phyloP scores from a whole-genome alignment of 1,140 invertebrate species.

The Anagrus nilaparvatae region DNA sequence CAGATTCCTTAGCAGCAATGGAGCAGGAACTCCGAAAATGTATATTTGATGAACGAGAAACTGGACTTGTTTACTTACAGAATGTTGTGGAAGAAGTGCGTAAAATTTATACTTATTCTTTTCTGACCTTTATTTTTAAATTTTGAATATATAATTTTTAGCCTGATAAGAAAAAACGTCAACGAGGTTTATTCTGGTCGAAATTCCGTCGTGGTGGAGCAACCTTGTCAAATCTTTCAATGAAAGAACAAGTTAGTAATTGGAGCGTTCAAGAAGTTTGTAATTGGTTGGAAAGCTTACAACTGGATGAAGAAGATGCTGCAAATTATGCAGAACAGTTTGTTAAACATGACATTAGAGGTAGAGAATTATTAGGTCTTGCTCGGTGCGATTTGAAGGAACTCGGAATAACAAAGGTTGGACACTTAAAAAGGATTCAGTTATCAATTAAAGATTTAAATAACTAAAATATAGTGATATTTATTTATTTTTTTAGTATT shows the following conservation, averaged over 20 bases:
- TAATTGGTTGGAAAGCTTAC: constrained; percentile 78
- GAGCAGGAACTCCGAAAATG: constrained; percentile 63
- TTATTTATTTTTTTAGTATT: no score
- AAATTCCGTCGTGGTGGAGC: constrained; percentile 42
- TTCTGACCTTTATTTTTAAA: neutral
- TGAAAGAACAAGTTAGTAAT: constrained; percentile 43
- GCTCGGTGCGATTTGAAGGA: constrained; percentile 81
- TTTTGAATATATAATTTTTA: constrained; percentile 22
- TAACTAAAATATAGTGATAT: no score
- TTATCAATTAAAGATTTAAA: constrained; percentile 82
- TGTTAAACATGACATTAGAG: constrained; percentile 81
- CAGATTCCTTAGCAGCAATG: constrained; percentile 51
- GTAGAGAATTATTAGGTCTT: constrained; percentile 75
- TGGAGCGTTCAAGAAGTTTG: constrained; percentile 67
- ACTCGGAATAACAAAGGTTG: constrained; percentile 84
- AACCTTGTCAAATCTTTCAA: neutral
- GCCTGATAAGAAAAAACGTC: constrained; percentile 47
- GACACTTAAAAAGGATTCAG: constrained; percentile 88
- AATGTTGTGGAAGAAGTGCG: constrained; percentile 41
- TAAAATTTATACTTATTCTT: neutral
- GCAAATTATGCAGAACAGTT: constrained; percentile 83
- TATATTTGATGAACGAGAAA: constrained; percentile 47
- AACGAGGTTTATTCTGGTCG: constrained; percentile 49
- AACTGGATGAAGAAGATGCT: constrained; percentile 77
- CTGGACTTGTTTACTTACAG: constrained; percentile 50